These are phyloP conservation scores for Catagonus wagneri DNA, from an alignment of 2,113 vertebrate species.

Conservation along the genomic window DNA sequence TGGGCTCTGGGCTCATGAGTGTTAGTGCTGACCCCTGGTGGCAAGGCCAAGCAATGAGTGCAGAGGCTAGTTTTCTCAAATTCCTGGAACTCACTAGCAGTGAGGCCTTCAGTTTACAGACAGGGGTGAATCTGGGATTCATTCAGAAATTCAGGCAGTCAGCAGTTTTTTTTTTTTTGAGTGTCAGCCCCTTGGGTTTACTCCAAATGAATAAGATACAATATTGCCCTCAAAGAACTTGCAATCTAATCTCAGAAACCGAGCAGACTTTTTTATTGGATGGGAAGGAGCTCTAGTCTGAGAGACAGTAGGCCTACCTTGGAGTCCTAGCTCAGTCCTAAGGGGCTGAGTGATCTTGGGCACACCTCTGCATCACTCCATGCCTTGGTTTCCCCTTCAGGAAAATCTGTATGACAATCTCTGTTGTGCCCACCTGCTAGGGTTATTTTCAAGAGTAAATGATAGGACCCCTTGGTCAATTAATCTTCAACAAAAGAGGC, in stretches of 20 bases:
- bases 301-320: background rate
- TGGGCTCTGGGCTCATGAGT: background rate
- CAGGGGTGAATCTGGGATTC: background rate
- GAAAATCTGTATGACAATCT: constrained; percentile 47
- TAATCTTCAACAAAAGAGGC: too few relatives aligned
- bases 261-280: background rate
- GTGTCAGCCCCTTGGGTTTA: background rate
- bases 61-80: background rate
- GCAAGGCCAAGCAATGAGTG: background rate
- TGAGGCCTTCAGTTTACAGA: background rate
- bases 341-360: background rate
- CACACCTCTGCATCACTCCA: background rate
- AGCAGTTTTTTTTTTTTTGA: background rate
- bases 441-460: constrained; percentile 18
- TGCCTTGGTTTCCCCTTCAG: background rate
- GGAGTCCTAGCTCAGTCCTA: background rate
- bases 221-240: background rate
- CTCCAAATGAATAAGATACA: background rate
- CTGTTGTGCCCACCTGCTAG: background rate
- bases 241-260: background rate
- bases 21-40: constrained; percentile 62
- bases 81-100: background rate
- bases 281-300: background rate
- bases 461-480: background rate
- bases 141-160: background rate